Conservation (phyloP, 2,113 vertebrate species). For the Xiphias gladius region DNA sequence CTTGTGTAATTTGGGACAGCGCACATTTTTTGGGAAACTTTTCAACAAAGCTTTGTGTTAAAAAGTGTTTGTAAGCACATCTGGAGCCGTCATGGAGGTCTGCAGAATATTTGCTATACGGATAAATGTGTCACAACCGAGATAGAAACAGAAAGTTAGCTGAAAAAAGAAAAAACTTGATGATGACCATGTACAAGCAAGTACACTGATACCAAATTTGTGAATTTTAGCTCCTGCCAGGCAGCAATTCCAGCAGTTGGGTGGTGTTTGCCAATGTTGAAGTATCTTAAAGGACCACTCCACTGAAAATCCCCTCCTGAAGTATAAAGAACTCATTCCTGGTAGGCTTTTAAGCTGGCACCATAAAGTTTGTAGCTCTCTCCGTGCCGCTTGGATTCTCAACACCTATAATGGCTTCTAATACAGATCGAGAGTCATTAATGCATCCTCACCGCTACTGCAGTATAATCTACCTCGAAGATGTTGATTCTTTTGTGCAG, state of each 20-base stretch:
- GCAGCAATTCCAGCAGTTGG: neutral
- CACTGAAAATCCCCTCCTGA: neutral
- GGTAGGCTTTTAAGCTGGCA: no score
- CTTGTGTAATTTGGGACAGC: neutral
- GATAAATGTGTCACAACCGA: neutral
- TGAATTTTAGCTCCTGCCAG: no score
- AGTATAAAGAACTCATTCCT: no score
- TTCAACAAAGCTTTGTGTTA: constrained; percentile 14
- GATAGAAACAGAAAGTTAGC: neutral
- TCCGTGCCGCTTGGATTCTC: no score
- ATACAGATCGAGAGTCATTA: no score
- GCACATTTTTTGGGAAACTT: neutral
- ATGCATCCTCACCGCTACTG: no score
- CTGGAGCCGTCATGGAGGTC: constrained; percentile 30
- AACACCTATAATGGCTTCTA: no score
- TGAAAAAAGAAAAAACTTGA: neutral
- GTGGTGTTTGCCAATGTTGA: neutral
- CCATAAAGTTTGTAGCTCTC: no score
- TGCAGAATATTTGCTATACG: neutral
- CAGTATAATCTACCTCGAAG: no score
- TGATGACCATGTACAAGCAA: no score
- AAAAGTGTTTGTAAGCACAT: neutral
- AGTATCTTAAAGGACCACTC: neutral
- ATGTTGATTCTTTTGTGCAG: neutral
- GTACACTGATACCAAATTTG: no score